Evolutionary conservation across 2,797 vertebrate species (phyloP).

Genomic region (Gallirallus australis): DNA sequence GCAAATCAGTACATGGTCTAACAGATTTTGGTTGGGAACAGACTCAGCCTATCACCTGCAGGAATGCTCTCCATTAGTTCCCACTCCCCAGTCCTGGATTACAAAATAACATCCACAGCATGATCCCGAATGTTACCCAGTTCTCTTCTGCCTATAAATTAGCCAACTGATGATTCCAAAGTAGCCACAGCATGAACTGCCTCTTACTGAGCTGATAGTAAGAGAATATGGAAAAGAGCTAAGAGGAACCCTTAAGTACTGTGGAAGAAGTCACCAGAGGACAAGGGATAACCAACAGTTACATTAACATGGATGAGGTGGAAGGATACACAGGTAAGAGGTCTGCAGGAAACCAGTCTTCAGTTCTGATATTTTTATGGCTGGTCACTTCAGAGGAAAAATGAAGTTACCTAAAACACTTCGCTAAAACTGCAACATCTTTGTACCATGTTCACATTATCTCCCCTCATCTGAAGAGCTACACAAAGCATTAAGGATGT

Average conservation of each 20-base stretch:
- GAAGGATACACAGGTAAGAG: accelerated
- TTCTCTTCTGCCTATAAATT: background rate
- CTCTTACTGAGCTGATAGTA: background rate
- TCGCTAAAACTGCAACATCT: background rate
- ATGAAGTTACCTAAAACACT: background rate
- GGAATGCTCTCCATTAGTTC: background rate
- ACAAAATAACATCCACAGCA: background rate
- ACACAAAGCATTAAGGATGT: background rate
- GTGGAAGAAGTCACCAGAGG: background rate
- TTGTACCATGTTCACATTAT: background rate
- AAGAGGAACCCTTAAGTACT: background rate
- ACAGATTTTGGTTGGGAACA: background rate
- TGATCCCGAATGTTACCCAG: background rate
- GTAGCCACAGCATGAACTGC: background rate
- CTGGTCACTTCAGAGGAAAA: background rate
- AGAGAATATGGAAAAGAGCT: background rate
- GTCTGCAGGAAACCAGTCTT: background rate
- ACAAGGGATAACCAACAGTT: background rate
- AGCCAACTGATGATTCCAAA: background rate
- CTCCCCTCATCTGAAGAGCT: background rate
- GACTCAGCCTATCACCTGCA: background rate
- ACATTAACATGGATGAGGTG: accelerated
- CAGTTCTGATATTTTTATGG: background rate
- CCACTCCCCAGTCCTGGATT: background rate
- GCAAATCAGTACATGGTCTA: background rate